A percentile compares a stretch with the other conserved stretches of the same genome.
phyloP scores from a whole-genome alignment of 2,113 vertebrate genomes.

The Typhlomys cinereus region DNA sequence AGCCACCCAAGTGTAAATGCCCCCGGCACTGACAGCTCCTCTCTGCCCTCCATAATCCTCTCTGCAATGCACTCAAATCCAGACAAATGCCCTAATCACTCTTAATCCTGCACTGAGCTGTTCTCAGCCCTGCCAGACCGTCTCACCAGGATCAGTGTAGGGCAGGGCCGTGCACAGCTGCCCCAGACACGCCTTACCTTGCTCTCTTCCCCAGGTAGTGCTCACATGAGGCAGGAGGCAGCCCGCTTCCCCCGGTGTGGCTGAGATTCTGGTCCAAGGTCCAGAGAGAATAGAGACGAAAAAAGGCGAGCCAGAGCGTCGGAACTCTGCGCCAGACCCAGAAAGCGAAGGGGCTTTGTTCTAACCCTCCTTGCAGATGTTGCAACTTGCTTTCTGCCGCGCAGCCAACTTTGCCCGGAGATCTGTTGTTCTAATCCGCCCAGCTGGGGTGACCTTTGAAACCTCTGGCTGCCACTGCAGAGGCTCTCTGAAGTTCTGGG shows the following conservation, averaged over 20 bases:
- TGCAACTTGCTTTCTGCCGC: constrained; percentile 70
- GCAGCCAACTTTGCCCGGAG: constrained; percentile 69
- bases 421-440: constrained; percentile 75
- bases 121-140: not conserved
- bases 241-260: constrained; percentile 57
- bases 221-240: constrained; percentile 56
- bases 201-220: constrained; percentile 34
- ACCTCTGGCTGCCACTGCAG: constrained; percentile 64
- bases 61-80: constrained; percentile 77
- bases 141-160: not conserved
- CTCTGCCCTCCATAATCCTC: constrained; percentile 74
- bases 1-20: not conserved
- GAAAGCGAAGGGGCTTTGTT: constrained; percentile 69
- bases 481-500: constrained; percentile 60
- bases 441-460: constrained; percentile 77
- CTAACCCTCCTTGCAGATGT: constrained; percentile 68
- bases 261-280: constrained; percentile 71
- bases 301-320: not conserved
- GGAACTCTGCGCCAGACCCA: constrained; percentile 62
- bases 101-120: constrained; percentile 68
- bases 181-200: constrained; percentile 58
- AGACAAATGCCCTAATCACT: constrained; percentile 82
- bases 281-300: constrained; percentile 21
- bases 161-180: constrained; percentile 25
- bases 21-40: constrained; percentile 11